phyloP scores from a whole-genome alignment of 2,113 vertebrate species.

The Rhynchomys soricoides region DNA sequence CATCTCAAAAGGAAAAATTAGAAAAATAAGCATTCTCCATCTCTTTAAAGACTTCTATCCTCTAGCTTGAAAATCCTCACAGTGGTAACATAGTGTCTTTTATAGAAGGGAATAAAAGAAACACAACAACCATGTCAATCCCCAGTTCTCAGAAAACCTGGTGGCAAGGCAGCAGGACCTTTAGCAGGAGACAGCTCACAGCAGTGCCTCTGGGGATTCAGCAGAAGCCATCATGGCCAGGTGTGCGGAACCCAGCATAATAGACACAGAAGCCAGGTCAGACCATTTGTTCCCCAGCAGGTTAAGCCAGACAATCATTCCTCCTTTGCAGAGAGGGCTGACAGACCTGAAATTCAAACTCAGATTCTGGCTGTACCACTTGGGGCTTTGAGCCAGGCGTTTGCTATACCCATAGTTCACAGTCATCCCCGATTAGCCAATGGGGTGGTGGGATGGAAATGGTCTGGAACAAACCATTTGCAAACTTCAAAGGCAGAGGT shows the following conservation, averaged over 20 bases:
- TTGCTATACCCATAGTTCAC: not conserved
- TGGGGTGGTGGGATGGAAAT: not conserved
- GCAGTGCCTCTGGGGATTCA: not conserved
- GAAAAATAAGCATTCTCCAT: not conserved
- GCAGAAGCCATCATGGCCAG: not conserved
- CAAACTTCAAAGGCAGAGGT: slow-evolving; percentile 13
- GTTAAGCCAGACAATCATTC: too few species aligned
- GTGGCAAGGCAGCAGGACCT: accelerated
- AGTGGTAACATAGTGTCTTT: not conserved
- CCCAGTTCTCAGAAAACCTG: not conserved
- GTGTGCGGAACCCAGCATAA: accelerated
- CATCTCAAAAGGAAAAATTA: not conserved
- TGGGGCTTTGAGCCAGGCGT: not conserved
- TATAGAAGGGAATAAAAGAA: not conserved
- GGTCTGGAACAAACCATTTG: not conserved
- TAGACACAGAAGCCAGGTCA: accelerated
- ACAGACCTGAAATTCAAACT: not conserved
- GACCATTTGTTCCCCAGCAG: not conserved
- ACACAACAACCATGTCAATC: not conserved
- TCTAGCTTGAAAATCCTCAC: not conserved
- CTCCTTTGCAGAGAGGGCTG: accelerated
- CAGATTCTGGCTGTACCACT: not conserved
- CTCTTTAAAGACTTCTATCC: not conserved
- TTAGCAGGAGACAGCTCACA: not conserved
- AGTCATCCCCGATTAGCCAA: not conserved